Evolutionary conservation across 2,888 invertebrate genomes (phyloP).

Genomic region (Macrostomum cliftonense): DNA sequence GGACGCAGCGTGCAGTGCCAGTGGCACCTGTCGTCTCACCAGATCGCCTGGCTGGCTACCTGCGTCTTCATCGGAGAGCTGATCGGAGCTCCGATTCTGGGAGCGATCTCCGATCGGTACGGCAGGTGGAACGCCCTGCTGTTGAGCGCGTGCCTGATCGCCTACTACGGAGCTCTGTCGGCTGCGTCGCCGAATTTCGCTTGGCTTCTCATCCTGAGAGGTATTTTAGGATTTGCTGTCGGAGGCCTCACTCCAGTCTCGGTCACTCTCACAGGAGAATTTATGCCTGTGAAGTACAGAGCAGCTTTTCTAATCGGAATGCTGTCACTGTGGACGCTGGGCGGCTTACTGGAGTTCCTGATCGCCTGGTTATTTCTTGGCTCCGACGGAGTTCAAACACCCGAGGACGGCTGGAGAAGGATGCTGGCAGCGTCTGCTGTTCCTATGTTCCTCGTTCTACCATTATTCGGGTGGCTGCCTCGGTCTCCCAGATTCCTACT

Average conservation of each 20-base stretch:
- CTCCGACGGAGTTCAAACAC: constrained; percentile 60
- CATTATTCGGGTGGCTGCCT: constrained; percentile 60
- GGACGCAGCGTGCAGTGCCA: constrained; percentile 81
- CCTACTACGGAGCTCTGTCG: constrained; percentile 73
- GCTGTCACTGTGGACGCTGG: constrained; percentile 84
- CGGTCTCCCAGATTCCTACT: constrained; percentile 76
- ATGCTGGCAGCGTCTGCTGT: constrained; percentile 71
- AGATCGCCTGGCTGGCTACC: constrained; percentile 77
- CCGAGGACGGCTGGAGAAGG: constrained; percentile 85
- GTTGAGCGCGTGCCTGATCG: constrained; percentile 67
- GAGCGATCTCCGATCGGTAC: constrained; percentile 74
- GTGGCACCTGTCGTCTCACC: constrained; percentile 73
- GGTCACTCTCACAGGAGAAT: constrained; percentile 83
- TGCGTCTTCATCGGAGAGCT: constrained; percentile 68
- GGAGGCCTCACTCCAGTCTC: constrained; percentile 57
- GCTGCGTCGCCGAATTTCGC: constrained; percentile 72
- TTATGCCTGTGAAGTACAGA: constrained; percentile 73
- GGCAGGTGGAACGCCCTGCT: constrained; percentile 67
- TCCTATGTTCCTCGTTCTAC: constrained; percentile 57
- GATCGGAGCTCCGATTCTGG: no score
- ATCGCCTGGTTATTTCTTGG: constrained; percentile 76
- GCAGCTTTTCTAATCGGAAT: no score
- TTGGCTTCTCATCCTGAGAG: constrained; percentile 71
- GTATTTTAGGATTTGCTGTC: constrained; percentile 80
- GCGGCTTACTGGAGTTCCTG: constrained; percentile 76